Evolutionary conservation across 2,797 vertebrate genomes (phyloP).

Genomic region (Oreonectes daqikongensis): DNA sequence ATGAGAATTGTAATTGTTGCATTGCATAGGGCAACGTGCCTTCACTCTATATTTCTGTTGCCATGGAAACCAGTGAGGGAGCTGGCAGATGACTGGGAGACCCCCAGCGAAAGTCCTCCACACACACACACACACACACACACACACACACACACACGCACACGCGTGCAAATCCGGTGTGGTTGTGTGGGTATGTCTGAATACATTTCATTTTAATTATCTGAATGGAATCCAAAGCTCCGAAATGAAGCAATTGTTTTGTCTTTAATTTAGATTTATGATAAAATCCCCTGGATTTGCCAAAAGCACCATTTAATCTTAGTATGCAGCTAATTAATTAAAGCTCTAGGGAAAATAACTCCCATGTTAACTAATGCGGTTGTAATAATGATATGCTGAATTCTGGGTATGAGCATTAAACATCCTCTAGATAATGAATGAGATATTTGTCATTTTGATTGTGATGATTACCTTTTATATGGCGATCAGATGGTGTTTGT

Average conservation of each 20-base stretch:
- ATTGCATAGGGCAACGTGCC: constrained; percentile 46
- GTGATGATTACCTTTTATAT: background rate
- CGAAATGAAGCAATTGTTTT: constrained; percentile 17
- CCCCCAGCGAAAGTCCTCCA: constrained; percentile 36
- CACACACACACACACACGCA: constrained; percentile 6
- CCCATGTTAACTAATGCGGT: constrained; percentile 1
- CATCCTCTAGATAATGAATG: background rate
- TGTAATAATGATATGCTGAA: background rate
- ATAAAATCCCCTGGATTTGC: constrained; percentile 5
- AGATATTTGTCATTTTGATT: background rate
- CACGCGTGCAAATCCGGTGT: constrained; percentile 25
- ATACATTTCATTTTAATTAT: constrained; percentile 48
- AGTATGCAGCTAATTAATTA: constrained; percentile 18
- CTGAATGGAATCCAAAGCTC: constrained; percentile 41
- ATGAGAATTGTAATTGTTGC: constrained; percentile 38
- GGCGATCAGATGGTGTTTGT: background rate
- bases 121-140: constrained; percentile 7
- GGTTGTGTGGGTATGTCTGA: constrained; percentile 28
- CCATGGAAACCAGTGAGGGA: constrained; percentile 62
- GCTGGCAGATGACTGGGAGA: constrained; percentile 53
- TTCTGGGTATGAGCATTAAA: background rate
- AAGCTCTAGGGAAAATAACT: constrained; percentile 21
- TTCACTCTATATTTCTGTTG: constrained; percentile 65
- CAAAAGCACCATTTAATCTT: constrained; percentile 22
- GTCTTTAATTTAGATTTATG: constrained; percentile 28